Evolutionary conservation across 1,140 invertebrate species (phyloP).

Genomic region (Hetaerina americana): DNA sequence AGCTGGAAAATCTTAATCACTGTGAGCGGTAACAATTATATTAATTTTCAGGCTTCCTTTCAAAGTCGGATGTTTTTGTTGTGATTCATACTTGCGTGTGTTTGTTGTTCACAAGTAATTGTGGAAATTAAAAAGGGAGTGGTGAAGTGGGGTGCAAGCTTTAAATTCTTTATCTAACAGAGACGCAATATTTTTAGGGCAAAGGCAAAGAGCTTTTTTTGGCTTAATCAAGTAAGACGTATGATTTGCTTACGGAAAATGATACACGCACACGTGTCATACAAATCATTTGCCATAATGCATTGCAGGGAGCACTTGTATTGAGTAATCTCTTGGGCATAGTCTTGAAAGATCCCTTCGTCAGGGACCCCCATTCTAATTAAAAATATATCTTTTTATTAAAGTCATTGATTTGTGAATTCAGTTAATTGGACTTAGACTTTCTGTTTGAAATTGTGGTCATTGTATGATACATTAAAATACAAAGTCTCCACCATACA

Average conservation of each 20-base stretch:
- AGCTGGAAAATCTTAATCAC: neutral
- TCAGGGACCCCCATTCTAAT: neutral
- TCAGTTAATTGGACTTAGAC: neutral
- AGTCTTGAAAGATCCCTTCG: neutral
- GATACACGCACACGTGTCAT: neutral
- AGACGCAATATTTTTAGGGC: too few species aligned
- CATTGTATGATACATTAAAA: neutral
- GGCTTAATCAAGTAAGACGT: neutral
- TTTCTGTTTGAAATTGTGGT: neutral
- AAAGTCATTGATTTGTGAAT: neutral
- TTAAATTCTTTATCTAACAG: too few species aligned
- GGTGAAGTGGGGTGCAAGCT: too few species aligned
- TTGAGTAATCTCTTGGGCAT: neutral
- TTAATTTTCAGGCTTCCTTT: neutral
- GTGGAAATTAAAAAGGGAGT: too few species aligned
- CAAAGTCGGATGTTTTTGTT: neutral
- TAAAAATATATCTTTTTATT: neutral
- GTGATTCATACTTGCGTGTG: neutral
- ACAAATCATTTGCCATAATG: neutral
- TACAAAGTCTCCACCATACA: neutral
- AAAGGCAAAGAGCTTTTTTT: too few species aligned
- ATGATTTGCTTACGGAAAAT: neutral
- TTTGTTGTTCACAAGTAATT: too few species aligned
- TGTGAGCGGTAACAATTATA: neutral
- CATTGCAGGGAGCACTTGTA: neutral